phyloP scores from a whole-genome alignment of 2,888 invertebrate genomes.

The Oxystoma pomonae region DNA sequence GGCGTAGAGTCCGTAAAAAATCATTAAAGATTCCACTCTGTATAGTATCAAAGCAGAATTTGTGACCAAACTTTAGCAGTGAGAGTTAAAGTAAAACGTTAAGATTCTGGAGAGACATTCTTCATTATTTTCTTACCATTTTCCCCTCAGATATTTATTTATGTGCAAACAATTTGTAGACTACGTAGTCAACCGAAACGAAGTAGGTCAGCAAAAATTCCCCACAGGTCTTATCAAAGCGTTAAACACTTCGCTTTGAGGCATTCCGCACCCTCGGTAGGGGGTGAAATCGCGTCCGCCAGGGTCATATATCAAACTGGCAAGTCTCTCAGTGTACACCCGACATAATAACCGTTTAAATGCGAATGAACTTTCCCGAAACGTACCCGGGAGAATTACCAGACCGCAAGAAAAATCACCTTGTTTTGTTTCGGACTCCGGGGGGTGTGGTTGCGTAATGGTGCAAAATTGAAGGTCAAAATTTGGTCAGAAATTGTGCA shows the following conservation, averaged over 20 bases:
- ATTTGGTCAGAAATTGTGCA: too few species aligned
- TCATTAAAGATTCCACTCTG: too few species aligned
- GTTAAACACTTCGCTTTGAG: conserved; percentile 21
- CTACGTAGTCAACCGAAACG: not conserved
- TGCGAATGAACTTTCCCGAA: conserved; percentile 23
- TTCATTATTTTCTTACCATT: too few species aligned
- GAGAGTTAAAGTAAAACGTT: too few species aligned
- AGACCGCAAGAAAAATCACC: conserved; percentile 22
- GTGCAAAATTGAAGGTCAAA: too few species aligned
- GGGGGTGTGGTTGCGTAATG: conserved; percentile 7
- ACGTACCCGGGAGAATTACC: conserved; percentile 18
- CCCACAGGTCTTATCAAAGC: conserved; percentile 10
- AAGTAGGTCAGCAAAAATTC: not conserved
- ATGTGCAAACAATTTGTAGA: not conserved
- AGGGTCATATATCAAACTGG: conserved; percentile 25
- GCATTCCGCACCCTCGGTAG: conserved; percentile 17
- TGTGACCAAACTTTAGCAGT: too few species aligned
- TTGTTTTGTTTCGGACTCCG: conserved; percentile 12
- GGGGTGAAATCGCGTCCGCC: conserved; percentile 19
- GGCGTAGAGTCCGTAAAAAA: too few species aligned
- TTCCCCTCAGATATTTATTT: too few species aligned
- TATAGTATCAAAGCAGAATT: too few species aligned
- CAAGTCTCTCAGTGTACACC: conserved; percentile 20
- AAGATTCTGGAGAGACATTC: too few species aligned
- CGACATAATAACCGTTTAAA: conserved; percentile 25